A percentile compares a stretch with the other conserved stretches of the same genome.
These are phyloP conservation scores for Hypercompe scribonia DNA, from an alignment of 2,888 invertebrate genomes.

Conservation along the genomic window DNA sequence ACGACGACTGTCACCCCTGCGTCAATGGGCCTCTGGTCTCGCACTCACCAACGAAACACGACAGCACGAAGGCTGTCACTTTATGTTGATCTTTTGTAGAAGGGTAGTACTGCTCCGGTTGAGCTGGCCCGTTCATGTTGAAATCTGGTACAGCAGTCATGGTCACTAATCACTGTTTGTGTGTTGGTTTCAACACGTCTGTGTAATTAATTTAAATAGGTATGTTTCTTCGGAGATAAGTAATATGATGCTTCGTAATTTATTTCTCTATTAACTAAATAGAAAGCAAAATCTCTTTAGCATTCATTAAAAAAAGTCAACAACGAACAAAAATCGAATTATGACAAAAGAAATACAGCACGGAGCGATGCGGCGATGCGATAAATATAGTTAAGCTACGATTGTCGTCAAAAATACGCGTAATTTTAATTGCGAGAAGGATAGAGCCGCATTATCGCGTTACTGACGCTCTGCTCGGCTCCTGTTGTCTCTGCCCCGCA, in stretches of 20 bases:
- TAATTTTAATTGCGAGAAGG: constrained; percentile 75
- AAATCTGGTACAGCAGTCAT: too few relatives aligned
- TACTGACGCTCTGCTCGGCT: constrained; percentile 55
- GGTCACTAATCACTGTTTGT: too few relatives aligned
- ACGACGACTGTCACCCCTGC: too few relatives aligned
- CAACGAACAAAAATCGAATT: constrained; percentile 9
- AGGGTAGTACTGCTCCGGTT: too few relatives aligned
- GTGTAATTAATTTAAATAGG: too few relatives aligned
- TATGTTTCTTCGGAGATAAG: background rate
- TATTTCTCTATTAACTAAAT: background rate
- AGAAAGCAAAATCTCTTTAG: background rate
- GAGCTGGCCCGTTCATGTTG: too few relatives aligned
- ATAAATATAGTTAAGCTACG: constrained; percentile 65
- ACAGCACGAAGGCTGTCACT: too few relatives aligned
- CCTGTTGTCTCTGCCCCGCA: constrained; percentile 37
- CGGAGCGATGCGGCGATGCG: constrained; percentile 54
- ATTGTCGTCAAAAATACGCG: constrained; percentile 72
- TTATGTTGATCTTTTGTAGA: too few relatives aligned
- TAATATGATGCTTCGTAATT: background rate
- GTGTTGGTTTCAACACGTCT: too few relatives aligned
- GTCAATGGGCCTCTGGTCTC: too few relatives aligned
- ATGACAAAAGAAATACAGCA: constrained; percentile 38
- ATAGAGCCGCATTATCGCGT: constrained; percentile 67
- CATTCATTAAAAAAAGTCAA: constrained; percentile 8
- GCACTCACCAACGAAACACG: too few relatives aligned